Conservation (phyloP, 2,113 vertebrate genomes). For the Cephalopterus ornatus region DNA sequence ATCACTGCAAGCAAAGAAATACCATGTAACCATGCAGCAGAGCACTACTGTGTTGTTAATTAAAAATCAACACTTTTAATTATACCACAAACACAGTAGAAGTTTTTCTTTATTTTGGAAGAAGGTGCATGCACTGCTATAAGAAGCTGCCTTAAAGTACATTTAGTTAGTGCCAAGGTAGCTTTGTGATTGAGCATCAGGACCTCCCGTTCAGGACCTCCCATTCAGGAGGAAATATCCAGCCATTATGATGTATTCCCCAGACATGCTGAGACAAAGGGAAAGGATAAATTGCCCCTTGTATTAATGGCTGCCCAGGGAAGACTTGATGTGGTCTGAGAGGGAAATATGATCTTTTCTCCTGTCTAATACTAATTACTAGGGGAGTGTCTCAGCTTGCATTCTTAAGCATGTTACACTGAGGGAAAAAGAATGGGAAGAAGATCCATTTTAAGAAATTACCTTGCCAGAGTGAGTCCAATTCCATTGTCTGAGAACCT, state of each 20-base stretch:
- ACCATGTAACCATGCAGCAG: background rate
- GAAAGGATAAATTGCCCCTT: background rate
- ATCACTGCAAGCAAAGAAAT: slow-evolving; percentile 46
- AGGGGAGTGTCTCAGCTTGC: background rate
- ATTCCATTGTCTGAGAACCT: slow-evolving; percentile 61
- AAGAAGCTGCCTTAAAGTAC: background rate
- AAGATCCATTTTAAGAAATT: background rate
- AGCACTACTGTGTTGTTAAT: background rate
- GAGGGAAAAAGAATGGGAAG: background rate
- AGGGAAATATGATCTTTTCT: background rate
- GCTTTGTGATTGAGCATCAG: background rate
- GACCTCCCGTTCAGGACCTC: background rate
- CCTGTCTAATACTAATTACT: background rate
- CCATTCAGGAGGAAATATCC: background rate
- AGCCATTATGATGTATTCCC: background rate
- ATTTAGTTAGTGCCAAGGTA: background rate
- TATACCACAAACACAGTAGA: background rate
- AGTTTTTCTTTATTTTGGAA: background rate
- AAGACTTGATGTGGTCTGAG: background rate
- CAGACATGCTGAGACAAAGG: background rate
- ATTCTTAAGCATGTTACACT: background rate
- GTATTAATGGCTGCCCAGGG: background rate
- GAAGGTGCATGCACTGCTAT: background rate
- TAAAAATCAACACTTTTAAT: background rate
- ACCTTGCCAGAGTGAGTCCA: slow-evolving; percentile 53